Evolutionary conservation across 2,888 invertebrate species (phyloP).

Genomic region (Ethmia dodecea): DNA sequence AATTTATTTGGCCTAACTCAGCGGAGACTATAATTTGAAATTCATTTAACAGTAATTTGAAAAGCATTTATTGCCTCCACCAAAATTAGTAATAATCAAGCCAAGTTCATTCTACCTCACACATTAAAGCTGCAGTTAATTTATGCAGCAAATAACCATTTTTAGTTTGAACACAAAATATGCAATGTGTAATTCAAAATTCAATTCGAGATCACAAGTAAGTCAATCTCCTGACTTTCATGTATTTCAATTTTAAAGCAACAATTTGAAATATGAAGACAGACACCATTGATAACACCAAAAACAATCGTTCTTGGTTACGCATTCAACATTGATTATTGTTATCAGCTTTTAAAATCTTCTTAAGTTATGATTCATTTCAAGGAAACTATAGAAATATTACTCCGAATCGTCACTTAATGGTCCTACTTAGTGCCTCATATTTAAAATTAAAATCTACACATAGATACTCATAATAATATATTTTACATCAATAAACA

Average conservation of each 20-base stretch:
- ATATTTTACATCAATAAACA: conserved; percentile 18
- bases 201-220: conserved; percentile 69
- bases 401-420: conserved; percentile 14
- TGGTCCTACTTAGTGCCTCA: conserved; percentile 21
- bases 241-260: conserved; percentile 66
- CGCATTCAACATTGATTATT: too few relatives aligned
- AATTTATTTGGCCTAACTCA: too few relatives aligned
- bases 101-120: too few relatives aligned
- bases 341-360: conserved; percentile 20
- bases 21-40: too few relatives aligned
- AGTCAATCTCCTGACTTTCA: conserved; percentile 56
- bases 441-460: conserved; percentile 18
- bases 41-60: too few relatives aligned
- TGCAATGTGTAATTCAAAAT: conserved; percentile 43
- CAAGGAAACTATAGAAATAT: conserved; percentile 5
- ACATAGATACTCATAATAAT: conserved; percentile 16
- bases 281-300: too few relatives aligned
- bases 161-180: not conserved
- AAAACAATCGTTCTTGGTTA: too few relatives aligned
- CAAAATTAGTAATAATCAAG: too few relatives aligned
- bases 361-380: too few relatives aligned
- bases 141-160: not conserved
- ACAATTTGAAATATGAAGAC: conserved; percentile 57
- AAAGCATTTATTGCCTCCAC: too few relatives aligned
- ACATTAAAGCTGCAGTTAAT: too few relatives aligned